These are phyloP conservation scores for Bathynomus jamesi DNA, from an alignment of 1,140 invertebrate species.

Conservation along the genomic window DNA sequence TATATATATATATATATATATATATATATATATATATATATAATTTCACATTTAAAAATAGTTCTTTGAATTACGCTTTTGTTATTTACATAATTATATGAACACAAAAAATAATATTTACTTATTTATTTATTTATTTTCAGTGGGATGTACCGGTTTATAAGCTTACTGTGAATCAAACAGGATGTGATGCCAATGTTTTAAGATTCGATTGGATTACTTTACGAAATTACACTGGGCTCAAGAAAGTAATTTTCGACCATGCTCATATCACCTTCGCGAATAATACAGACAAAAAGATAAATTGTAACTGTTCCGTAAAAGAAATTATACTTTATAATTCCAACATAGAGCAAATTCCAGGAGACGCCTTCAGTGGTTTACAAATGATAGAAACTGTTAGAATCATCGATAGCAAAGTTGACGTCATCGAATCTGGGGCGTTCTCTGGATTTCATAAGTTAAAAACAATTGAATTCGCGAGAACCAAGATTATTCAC, in stretches of 20 bases:
- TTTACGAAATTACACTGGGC: neutral
- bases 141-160: neutral
- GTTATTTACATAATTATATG: neutral
- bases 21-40: slow-evolving; percentile 3
- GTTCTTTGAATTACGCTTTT: too few relatives aligned
- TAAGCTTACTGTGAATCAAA: neutral
- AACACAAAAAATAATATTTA: neutral
- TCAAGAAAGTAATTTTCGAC: neutral
- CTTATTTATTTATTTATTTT: neutral
- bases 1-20: slow-evolving; percentile 3
- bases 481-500: neutral
- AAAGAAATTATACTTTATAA: neutral
- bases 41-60: too few relatives aligned
- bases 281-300: neutral
- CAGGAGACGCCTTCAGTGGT: neutral
- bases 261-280: neutral
- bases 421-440: neutral
- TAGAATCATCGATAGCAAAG: neutral
- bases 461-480: neutral
- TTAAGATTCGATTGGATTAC: neutral
- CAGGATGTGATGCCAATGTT: neutral
- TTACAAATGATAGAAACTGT: neutral
- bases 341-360: neutral
- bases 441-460: neutral
- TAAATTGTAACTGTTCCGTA: neutral